Percentiles rank a stretch among this genome's conserved stretches.
These are phyloP conservation scores for Entelurus aequoreus DNA, from an alignment of 2,113 vertebrate genomes.

Conservation along the genomic window DNA sequence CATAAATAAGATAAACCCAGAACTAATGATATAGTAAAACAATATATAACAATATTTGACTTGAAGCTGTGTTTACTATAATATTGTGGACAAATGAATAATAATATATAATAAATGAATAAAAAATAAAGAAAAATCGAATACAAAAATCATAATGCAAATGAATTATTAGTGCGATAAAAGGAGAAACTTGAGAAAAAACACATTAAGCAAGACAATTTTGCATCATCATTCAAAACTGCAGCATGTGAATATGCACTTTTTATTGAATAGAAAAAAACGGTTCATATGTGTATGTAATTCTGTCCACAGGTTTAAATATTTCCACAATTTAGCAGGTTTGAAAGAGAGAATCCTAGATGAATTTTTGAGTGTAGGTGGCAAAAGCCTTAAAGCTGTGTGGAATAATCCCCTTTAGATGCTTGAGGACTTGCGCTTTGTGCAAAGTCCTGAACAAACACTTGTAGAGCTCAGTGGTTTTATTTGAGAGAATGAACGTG, in stretches of 20 bases:
- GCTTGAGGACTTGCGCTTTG: constrained; percentile 37
- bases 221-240: not conserved
- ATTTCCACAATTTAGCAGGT: constrained; percentile 20
- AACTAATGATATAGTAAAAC: no score
- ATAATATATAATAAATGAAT: no score
- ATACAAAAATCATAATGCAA: not conserved
- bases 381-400: constrained; percentile 41
- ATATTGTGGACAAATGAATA: no score
- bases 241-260: not conserved
- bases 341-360: constrained; percentile 26
- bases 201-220: not conserved
- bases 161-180: not conserved
- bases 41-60: no score
- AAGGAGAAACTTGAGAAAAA: not conserved
- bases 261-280: not conserved
- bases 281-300: no score
- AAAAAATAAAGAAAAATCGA: no score
- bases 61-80: no score
- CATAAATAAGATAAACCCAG: no score
- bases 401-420: constrained; percentile 24
- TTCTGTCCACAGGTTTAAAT: constrained; percentile 8
- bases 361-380: constrained; percentile 39
- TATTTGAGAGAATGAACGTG: constrained; percentile 22
- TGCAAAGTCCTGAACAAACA: constrained; percentile 40
- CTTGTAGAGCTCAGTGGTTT: constrained; percentile 26